phyloP scores from a whole-genome alignment of 2,113 vertebrate genomes.

The Fulmarus glacialis region DNA sequence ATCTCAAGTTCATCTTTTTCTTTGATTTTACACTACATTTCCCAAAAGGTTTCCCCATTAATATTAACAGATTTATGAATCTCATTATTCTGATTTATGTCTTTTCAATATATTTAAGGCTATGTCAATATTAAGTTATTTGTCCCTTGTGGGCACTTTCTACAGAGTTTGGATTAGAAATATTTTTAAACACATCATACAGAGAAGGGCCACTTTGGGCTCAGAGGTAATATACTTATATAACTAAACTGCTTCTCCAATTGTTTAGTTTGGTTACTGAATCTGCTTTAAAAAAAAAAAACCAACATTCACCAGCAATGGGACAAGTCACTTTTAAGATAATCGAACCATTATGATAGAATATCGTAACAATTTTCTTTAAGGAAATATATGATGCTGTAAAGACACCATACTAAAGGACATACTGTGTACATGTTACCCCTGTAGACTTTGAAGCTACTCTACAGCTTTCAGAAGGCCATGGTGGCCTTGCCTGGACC shows the following conservation, averaged over 20 bases:
- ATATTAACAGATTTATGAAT: constrained; percentile 78
- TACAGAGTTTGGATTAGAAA: constrained; percentile 61
- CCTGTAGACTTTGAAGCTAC: accelerated
- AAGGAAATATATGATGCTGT: neutral
- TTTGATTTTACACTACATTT: constrained; percentile 73
- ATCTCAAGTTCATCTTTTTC: constrained; percentile 61
- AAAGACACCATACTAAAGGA: neutral
- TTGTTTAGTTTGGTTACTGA: neutral
- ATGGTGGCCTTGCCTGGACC: neutral
- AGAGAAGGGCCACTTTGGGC: neutral
- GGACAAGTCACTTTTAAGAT: neutral
- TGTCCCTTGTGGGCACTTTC: constrained; percentile 69
- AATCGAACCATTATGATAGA: neutral
- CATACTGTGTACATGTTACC: too few species aligned
- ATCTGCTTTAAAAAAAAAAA: neutral
- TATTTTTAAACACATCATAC: constrained; percentile 51
- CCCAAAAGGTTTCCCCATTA: constrained; percentile 70
- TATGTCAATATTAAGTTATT: constrained; percentile 77
- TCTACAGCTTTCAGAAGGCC: neutral
- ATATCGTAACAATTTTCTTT: neutral
- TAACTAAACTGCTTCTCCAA: neutral
- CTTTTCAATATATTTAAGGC: constrained; percentile 74
- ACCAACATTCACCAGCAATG: neutral
- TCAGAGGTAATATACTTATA: neutral
- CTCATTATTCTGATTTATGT: constrained; percentile 76